Base-by-base conservation (phyloP, 2,797 vertebrate species). In the Etheostoma nigrum region DNA sequence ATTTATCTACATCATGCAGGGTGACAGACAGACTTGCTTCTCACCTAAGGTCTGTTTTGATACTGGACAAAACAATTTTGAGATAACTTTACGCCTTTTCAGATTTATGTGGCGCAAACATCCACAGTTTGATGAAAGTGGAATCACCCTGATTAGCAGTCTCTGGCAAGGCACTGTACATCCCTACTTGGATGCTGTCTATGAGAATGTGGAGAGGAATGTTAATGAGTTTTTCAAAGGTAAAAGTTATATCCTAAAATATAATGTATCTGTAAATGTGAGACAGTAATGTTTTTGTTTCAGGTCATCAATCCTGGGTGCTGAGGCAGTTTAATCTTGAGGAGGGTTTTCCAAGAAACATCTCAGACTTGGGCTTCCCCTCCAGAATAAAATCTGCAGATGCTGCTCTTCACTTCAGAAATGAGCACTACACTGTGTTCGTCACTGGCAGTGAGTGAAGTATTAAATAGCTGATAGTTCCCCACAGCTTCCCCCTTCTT, bases 51-150 rank as follows among this genome's bases (percentile, higher is more conserved):
- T 60, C 18, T 30, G 5, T 8, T 6, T 58, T n/a, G 12, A 58
- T 23, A 33, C 15, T 14, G 18, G 16, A 61, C 14, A n/a, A 66
- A 66, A 66, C 3, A 11, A 36, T 51, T 76, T 19, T 42, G 12
- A 74, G 10, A 45, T 58, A 7, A 54, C 11, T 48, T 19, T 66
- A 5, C 81, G 10, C 6, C 8, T 70, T 88, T 76, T 33, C 74
- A 94, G 93, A 79, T 95, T 94, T 44, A 86, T 94, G 89, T 94
- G 93, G 93, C 86, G 90, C 14, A 89, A 78, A 45, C 91, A 94
- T 88, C 87, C 90, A 10, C 27, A 83, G 14, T 93, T 92, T 85
- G 77, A 86, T 14, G 78, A 91, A 55, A 90, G 76, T 4, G 13
- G 55, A 8, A 88, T 93, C 71, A 86, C 88, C 33, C 61, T 94